phyloP scores from a whole-genome alignment of 92 coral and sea anemone genomes.

The Zoanthus sansibaricus region DNA sequence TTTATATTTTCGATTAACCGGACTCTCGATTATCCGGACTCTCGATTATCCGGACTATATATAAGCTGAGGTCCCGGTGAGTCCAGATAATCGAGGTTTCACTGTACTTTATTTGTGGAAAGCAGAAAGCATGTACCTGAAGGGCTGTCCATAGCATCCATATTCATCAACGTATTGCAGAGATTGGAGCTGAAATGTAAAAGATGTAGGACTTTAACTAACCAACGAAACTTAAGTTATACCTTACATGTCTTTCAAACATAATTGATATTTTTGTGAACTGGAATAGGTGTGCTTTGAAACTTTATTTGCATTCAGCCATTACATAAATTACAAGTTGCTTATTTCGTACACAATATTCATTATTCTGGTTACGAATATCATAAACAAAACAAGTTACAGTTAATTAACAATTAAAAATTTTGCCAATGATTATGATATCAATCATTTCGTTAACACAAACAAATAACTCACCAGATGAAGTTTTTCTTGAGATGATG shows the following conservation, averaged over 20 bases:
- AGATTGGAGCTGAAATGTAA: slow-evolving; percentile 30
- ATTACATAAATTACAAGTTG: not conserved
- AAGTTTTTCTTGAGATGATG: slow-evolving; percentile 95
- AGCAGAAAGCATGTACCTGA: slow-evolving; percentile 58
- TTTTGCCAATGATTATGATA: not conserved
- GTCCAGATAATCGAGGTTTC: too few relatives aligned
- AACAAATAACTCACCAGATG: slow-evolving; percentile 69
- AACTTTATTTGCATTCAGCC: not conserved
- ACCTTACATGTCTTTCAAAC: too few relatives aligned
- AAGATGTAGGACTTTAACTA: not conserved
- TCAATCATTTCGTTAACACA: not conserved
- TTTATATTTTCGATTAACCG: too few relatives aligned
- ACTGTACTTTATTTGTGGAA: too few relatives aligned
- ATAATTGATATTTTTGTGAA: too few relatives aligned
- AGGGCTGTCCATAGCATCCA: slow-evolving; percentile 68
- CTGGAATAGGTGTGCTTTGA: too few relatives aligned
- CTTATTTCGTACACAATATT: too few relatives aligned
- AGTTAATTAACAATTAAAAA: too few relatives aligned
- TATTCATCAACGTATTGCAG: slow-evolving; percentile 69
- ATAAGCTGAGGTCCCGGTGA: too few relatives aligned
- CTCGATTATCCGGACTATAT: too few relatives aligned
- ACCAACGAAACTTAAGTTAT: not conserved
- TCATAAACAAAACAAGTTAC: not conserved
- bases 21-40: too few relatives aligned
- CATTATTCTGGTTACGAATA: too few relatives aligned